Base-by-base conservation (phyloP, 2,797 vertebrate species). In the Staurois parvus region DNA sequence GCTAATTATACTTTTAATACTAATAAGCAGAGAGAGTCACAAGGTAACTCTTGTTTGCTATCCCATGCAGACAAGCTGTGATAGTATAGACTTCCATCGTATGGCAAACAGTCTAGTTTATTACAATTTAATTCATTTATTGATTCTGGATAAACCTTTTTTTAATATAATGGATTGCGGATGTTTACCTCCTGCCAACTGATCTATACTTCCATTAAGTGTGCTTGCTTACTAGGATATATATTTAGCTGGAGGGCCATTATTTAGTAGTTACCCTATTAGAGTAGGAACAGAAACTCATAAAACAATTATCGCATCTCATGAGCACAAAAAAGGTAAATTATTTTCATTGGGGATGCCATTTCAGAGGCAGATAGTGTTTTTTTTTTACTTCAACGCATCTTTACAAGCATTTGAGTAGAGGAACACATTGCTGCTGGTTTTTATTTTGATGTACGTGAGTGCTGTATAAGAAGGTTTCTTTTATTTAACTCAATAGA, bases 121-220 rank as follows among this genome's bases (percentile, higher is more conserved):
- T 15, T 72, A 76, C 75, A 86, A 82, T 67, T 77, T 30, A 72
- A 80, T 82, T 86, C 32, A 76, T 72, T 12, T 77, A 82, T 86
- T 86, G 85, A 85, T 72, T 52, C 56, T 21, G 72, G 32, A 85
- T 72, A 85, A 62, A 30, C 84, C 68, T 67, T 76, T 75, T n/a
- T 85, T 62, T 75, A 69, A 73, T 45, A 77, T 86, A 82, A 82
- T 82, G 79, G 34, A n/a, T 37, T 77, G 52, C 52, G 79, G 85
- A 86, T 82, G 74, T 82, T 13, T 48, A 26, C 37, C 40, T 72
- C 52, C 29, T 72, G 56, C 28, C 67, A 77, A 40, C 79, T 86
- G 64, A 86, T 86, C 72, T 77, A 81, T 86, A 76, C 17, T 77
- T 86, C 79, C 79, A 86, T 86, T 82, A 86, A 59, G 37, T 62